Conservation (phyloP, 2,888 invertebrate species). For the Gymnoscelis rufifasciata region DNA sequence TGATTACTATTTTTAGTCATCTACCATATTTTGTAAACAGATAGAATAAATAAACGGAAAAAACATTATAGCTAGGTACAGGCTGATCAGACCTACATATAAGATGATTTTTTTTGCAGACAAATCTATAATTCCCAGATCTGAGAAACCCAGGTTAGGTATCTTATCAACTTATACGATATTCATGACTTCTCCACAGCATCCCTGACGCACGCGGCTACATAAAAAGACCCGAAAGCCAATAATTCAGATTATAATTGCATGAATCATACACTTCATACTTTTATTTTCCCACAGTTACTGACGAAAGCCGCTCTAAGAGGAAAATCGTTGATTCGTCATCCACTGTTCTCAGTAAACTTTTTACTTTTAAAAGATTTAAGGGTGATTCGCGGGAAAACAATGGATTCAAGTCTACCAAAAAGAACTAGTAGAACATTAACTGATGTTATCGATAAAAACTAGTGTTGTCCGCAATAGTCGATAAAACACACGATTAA, state of each 20-base stretch:
- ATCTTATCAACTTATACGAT: too few species aligned
- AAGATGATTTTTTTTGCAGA: too few species aligned
- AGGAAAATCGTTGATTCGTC: slow-evolving; percentile 31
- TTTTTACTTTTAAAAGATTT: slow-evolving; percentile 20
- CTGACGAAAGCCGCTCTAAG: slow-evolving; percentile 25
- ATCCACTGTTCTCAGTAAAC: slow-evolving; percentile 27
- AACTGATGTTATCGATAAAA: slow-evolving; percentile 32
- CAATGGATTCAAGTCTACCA: background rate
- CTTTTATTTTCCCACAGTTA: slow-evolving; percentile 27
- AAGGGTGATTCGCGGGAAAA: slow-evolving; percentile 6
- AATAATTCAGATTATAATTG: slow-evolving; percentile 21
- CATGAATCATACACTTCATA: slow-evolving; percentile 24
- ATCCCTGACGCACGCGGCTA: slow-evolving; percentile 6
- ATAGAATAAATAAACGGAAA: too few species aligned
- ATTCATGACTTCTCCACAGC: too few species aligned
- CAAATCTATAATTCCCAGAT: too few species aligned
- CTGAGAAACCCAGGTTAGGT: too few species aligned
- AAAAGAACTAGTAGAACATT: too few species aligned
- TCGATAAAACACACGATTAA: slow-evolving; percentile 59
- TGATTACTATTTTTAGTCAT: too few species aligned
- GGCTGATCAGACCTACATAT: too few species aligned
- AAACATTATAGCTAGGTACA: too few species aligned
- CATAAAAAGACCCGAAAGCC: background rate
- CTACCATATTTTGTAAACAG: too few species aligned
- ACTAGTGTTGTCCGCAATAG: slow-evolving; percentile 48